Conservation (phyloP, 2,797 vertebrate genomes). For the Fratercula arctica region DNA sequence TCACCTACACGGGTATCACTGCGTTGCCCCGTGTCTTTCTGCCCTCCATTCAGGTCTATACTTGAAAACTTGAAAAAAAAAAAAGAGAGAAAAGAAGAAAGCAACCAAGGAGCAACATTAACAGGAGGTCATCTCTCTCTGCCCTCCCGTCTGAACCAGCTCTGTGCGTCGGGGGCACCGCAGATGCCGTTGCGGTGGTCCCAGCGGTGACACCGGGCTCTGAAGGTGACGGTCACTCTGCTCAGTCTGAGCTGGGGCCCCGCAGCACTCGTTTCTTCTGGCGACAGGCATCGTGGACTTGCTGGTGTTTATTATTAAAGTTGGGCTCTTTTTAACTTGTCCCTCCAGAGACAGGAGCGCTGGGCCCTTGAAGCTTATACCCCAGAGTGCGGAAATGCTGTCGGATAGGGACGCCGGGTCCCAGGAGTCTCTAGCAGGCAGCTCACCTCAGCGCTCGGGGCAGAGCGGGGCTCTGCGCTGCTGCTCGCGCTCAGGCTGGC, state of each 20-base stretch:
- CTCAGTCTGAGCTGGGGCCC: neutral
- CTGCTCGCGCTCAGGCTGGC: neutral
- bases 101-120: rapidly evolving
- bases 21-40: neutral
- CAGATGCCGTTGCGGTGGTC: neutral
- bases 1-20: rapidly evolving
- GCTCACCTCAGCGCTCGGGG: neutral
- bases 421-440: neutral
- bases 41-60: neutral
- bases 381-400: rapidly evolving
- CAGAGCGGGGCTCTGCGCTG: neutral
- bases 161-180: neutral
- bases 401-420: neutral
- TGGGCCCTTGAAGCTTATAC: rapidly evolving
- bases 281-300: neutral
- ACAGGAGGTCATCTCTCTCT: neutral
- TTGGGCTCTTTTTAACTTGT: neutral
- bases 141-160: neutral
- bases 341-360: neutral
- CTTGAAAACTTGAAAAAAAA: neutral
- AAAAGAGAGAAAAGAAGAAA: neutral
- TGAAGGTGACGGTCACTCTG: neutral
- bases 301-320: neutral
- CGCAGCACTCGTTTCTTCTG: neutral
- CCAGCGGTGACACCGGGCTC: rapidly evolving